Evolutionary conservation across 2,888 invertebrate species (phyloP), one percentile per base, ranked within the genome.

Genomic region (Xylocampa areola): DNA sequence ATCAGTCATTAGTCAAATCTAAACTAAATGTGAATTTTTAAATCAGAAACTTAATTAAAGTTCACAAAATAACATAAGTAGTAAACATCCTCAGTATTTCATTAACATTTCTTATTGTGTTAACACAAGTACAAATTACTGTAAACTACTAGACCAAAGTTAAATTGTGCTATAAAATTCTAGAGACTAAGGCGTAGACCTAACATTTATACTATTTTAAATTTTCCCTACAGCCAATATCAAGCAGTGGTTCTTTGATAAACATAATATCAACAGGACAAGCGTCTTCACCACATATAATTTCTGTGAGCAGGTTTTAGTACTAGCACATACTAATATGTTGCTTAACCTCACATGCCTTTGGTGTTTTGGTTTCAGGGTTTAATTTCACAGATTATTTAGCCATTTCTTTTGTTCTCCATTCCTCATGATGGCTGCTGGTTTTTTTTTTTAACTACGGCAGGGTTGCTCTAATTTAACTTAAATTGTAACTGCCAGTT

Each of bases 231-330:
- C 93, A 93, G 93, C 93, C 93, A 30, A 89, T 92, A 82, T 89
- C 76, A 62, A 90, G 92, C 92, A 92, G 92, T 87, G 91, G 90
- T 73, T 92, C 93, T 66, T 84, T 94, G 81, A 93, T 94, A 87
- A 94, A 94, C 89, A 94, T 94, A 67, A 94, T 94, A 86, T 94
- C 93, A 17, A 93, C 93, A 8, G 93, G 93, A 55, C 93, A 93
- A 84, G 93, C 93, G 25, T 91, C 93, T 11, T 90, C 93, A 48
- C 93, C 93, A 65, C 93, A 93, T 75, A 87, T 92, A 54, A 77
- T 92, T 76, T 87, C 92, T 79, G 93, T 93, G 93, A 93, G 93
- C 92, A 76, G 77, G 72, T 73, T 80, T 53, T 59, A 60, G 66
- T 67, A 62, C 68, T 76, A 77, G 73, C 76, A 74, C 76, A 77